Conservation (phyloP, 2,797 vertebrate species). For the Esox lucius region DNA sequence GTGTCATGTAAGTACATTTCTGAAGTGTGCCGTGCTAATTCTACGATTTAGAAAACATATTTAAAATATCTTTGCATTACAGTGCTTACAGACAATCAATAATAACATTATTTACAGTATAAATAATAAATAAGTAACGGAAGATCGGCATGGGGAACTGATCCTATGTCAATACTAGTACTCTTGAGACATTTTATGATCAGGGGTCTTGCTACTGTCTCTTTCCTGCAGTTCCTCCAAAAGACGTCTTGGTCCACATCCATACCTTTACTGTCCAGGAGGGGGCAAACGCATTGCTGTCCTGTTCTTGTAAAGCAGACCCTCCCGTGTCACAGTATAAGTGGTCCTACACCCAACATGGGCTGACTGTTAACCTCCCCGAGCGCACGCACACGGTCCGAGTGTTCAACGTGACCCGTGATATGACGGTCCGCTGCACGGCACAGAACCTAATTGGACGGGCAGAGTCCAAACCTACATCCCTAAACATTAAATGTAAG, state of each 20-base stretch:
- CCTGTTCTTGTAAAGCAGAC: constrained; percentile 78
- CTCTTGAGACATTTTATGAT: background rate
- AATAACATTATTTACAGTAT: too few species aligned
- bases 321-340: constrained; percentile 69
- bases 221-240: constrained; percentile 67
- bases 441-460: constrained; percentile 71
- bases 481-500: constrained; percentile 75
- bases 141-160: background rate
- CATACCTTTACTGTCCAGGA: constrained; percentile 63
- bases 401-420: constrained; percentile 69
- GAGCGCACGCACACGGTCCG: constrained; percentile 53
- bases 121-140: too few species aligned
- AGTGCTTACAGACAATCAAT: too few species aligned
- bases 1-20: constrained; percentile 70
- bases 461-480: constrained; percentile 62
- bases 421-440: constrained; percentile 69
- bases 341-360: constrained; percentile 71
- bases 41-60: background rate
- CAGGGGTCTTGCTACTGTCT: background rate
- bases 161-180: background rate
- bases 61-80: too few species aligned
- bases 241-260: constrained; percentile 71
- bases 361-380: constrained; percentile 45
- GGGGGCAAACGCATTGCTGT: constrained; percentile 69
- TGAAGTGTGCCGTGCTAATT: background rate